Conservation (phyloP, 1,140 invertebrate species). For the Lepidostoma basale region DNA sequence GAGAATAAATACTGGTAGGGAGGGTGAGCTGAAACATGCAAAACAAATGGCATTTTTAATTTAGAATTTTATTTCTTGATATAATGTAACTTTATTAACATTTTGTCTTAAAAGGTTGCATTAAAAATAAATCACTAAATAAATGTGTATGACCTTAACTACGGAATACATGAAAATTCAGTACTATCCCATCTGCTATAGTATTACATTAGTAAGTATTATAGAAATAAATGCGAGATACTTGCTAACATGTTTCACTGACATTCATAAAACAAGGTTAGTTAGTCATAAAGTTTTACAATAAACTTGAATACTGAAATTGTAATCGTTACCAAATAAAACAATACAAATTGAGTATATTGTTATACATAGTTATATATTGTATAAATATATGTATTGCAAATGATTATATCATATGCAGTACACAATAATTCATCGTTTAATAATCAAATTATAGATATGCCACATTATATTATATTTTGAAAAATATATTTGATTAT, state of each 20-base stretch:
- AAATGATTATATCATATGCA: no score
- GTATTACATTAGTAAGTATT: neutral
- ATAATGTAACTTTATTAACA: conserved; percentile 21
- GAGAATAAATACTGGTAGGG: neutral
- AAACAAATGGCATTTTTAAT: neutral
- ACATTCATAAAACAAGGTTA: neutral
- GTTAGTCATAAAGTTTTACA: neutral
- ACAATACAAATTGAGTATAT: no score
- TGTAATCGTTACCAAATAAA: no score
- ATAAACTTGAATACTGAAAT: neutral
- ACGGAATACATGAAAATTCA: conserved; percentile 17
- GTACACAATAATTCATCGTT: no score
- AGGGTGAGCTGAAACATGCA: neutral
- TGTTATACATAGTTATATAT: no score
- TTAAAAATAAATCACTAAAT: conserved; percentile 26
- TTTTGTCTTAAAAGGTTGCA: conserved; percentile 21
- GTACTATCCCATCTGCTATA: conserved; percentile 4
- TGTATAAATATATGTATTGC: no score
- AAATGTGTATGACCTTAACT: conserved; percentile 27
- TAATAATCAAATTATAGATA: no score
- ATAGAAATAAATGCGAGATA: conserved; percentile 10
- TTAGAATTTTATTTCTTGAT: conserved; percentile 23
- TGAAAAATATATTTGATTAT: neutral
- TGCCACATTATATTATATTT: no score
- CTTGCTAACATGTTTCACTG: neutral